Evolutionary conservation across 2,888 invertebrate genomes (phyloP).

Genomic region (Dorcus hopei): DNA sequence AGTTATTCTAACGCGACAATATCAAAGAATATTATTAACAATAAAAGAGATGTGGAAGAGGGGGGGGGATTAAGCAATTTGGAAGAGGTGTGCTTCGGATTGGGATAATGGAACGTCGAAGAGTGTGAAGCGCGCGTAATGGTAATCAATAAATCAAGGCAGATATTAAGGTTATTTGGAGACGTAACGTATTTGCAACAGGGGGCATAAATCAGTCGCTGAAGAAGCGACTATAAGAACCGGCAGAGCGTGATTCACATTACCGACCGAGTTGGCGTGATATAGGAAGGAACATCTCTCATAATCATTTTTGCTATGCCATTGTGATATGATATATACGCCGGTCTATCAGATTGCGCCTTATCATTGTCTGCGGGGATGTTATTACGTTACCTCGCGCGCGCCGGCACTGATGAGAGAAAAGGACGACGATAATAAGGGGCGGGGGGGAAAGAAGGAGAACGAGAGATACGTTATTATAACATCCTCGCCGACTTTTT

Average conservation of each 20-base stretch:
- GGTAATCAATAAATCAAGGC: not conserved
- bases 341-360: slow-evolving; percentile 28
- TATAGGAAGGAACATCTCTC: slow-evolving; percentile 50
- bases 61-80: no score
- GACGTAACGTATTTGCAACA: slow-evolving; percentile 40
- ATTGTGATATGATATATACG: slow-evolving; percentile 49
- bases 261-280: slow-evolving; percentile 44
- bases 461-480: slow-evolving; percentile 7
- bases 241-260: slow-evolving; percentile 48
- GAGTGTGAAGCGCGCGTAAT: not conserved
- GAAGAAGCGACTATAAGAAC: slow-evolving; percentile 45
- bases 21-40: no score
- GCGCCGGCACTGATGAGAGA: slow-evolving; percentile 17
- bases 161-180: slow-evolving; percentile 1
- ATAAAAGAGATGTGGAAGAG: no score
- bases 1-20: no score
- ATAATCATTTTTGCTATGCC: slow-evolving; percentile 50
- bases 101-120: no score
- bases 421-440: slow-evolving; percentile 8
- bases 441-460: slow-evolving; percentile 2
- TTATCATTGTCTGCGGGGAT: slow-evolving; percentile 32
- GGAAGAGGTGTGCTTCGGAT: no score
- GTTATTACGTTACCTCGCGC: slow-evolving; percentile 29
- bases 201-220: slow-evolving; percentile 44
- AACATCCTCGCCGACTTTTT: not conserved